Conservation (phyloP, 2,797 vertebrate genomes). For the Prunella strophiata region DNA sequence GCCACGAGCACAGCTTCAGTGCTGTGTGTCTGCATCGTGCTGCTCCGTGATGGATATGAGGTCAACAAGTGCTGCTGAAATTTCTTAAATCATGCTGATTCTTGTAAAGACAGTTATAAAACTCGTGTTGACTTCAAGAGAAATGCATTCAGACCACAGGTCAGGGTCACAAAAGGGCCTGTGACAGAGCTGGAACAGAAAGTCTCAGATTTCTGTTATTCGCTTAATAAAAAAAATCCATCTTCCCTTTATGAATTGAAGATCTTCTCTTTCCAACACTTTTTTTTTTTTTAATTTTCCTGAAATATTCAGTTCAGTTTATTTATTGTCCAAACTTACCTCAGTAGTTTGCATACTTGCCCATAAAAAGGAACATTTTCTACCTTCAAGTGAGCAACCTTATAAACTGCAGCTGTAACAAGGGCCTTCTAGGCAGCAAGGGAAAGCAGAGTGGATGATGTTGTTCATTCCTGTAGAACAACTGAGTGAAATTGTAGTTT, state of each 20-base stretch:
- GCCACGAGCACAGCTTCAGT: neutral
- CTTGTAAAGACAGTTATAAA: conserved; percentile 16
- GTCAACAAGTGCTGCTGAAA: neutral
- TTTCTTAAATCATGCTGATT: neutral
- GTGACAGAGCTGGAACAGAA: neutral
- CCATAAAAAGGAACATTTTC: conserved; percentile 47
- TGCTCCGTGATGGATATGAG: neutral
- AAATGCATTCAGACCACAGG: neutral
- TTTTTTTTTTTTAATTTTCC: neutral
- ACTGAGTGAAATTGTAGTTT: conserved; percentile 54
- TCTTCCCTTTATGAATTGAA: neutral
- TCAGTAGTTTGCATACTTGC: conserved; percentile 58
- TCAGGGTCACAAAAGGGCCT: neutral
- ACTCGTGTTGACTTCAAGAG: neutral
- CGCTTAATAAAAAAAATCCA: neutral
- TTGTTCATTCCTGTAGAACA: conserved; percentile 61
- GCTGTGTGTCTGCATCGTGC: neutral
- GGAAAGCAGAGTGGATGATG: conserved; percentile 2
- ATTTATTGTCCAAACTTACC: conserved; percentile 13
- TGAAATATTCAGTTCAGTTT: conserved; percentile 33
- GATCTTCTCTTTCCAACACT: neutral
- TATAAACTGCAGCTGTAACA: conserved; percentile 61
- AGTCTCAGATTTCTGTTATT: neutral
- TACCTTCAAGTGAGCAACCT: conserved; percentile 46
- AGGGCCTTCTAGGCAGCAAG: conserved; percentile 7